phyloP scores from a whole-genome alignment of 2,113 vertebrate species.

The Cyanistes caeruleus region DNA sequence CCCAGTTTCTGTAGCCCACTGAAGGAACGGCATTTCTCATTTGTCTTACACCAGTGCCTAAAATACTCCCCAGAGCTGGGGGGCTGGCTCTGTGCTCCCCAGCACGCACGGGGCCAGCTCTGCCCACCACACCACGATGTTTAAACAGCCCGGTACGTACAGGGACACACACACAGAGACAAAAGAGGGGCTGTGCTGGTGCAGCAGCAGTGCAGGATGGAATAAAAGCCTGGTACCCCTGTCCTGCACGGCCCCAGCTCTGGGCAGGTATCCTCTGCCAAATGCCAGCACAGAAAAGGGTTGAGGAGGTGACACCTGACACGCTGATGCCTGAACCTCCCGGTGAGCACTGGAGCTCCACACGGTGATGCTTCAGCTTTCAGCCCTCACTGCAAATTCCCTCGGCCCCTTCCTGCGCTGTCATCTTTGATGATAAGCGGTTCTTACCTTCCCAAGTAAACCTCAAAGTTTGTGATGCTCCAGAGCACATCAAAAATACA shows the following conservation, averaged over 20 bases:
- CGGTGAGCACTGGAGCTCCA: not conserved
- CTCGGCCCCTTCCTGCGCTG: not conserved
- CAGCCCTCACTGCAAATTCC: not conserved
- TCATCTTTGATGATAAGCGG: not conserved
- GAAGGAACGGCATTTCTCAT: slow-evolving; percentile 23
- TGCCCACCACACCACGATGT: not conserved
- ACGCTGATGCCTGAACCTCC: not conserved
- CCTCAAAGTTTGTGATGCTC: slow-evolving; percentile 18
- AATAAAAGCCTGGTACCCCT: not conserved
- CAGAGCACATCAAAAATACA: slow-evolving; percentile 50
- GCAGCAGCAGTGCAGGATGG: fast-evolving
- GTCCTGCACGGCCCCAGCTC: fast-evolving
- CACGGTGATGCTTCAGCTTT: not conserved
- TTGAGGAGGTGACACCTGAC: not conserved
- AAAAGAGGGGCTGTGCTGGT: not conserved
- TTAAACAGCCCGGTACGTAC: fast-evolving
- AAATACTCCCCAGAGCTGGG: not conserved
- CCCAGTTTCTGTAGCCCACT: slow-evolving; percentile 67
- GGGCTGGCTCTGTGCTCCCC: slow-evolving; percentile 19
- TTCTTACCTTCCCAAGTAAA: slow-evolving; percentile 25
- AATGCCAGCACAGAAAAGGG: not conserved
- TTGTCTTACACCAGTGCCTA: slow-evolving; percentile 53
- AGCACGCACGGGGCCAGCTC: not conserved
- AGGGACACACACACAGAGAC: not conserved
- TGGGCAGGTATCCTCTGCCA: not conserved